Base-by-base conservation (phyloP, 2,113 vertebrate species). In the Benitochromis conjunctus region DNA sequence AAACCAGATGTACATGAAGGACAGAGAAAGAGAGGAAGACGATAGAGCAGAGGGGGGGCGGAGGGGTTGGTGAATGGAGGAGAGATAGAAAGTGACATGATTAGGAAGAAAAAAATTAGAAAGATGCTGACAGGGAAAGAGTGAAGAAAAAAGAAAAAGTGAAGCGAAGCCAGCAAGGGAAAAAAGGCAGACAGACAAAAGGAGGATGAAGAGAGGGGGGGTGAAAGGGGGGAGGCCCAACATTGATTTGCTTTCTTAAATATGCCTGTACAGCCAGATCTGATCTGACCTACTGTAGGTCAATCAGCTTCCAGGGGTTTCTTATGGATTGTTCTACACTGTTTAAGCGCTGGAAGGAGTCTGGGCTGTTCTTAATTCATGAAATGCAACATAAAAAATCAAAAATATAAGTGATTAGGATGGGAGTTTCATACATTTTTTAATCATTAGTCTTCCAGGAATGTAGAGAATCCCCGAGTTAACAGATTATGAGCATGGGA, bases 1-100 rank as follows among this genome's bases (percentile, higher is more conserved):
- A 94, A 96, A 95, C 89, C 95, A 96, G 95, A 96, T 96, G 93
- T 57, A 90, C 79, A 58, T 4, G 43, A 57, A 83, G 83, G 60
- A 83, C 77, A 29, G 69, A 71, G 79, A 60, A 12, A 58, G 51
- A 36, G 81, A 82, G 79, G 62, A 80, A 86, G 82, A 86, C 34
- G 9, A 18, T 21, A 34, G 54, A 81, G 43, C 54, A 34, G 66
- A 79, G 55, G 62, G 58, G 38, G 34, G 51, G 46, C 43, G n/a
- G n/a, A n/a, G n/a, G n/a, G n/a, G 26, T 54, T 48, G 9, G 58
- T 60, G 76, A 84, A 60, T 31, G 80, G 69, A 84, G 81, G 66
- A 60, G 12, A 64, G 80, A 87, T 41, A 24, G 79, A 82, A 58
- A 82, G 86, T 12, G 86, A 88, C 80, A 48, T 83, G 88, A 89